These are phyloP conservation scores for Drosophila funebris DNA, from an alignment of 1,140 invertebrate genomes.

Conservation along the genomic window DNA sequence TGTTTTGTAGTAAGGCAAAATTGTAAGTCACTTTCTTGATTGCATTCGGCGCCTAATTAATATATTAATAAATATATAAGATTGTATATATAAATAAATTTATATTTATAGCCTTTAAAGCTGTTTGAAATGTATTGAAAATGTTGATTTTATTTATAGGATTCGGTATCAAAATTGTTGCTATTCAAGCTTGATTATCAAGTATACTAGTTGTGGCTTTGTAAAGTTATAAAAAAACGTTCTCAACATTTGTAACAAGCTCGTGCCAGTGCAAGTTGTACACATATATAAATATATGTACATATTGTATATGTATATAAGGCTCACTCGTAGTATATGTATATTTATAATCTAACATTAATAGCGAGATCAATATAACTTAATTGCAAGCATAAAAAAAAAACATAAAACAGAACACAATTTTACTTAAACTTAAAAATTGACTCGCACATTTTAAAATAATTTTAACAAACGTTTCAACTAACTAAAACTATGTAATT, in stretches of 20 bases:
- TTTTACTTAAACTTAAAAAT: slow-evolving; percentile 26
- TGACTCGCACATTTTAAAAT: background rate
- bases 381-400: slow-evolving; percentile 17
- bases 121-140: slow-evolving; percentile 60
- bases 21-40: slow-evolving; percentile 73
- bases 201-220: slow-evolving; percentile 32
- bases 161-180: slow-evolving; percentile 55
- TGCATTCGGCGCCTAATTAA: slow-evolving; percentile 62
- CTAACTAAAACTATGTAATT: slow-evolving; percentile 46
- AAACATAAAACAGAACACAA: slow-evolving; percentile 4
- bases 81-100: slow-evolving; percentile 41
- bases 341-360: slow-evolving; percentile 29
- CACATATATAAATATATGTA: slow-evolving; percentile 21
- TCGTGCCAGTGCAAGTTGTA: slow-evolving; percentile 47
- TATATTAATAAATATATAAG: slow-evolving; percentile 15
- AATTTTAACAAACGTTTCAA: slow-evolving; percentile 25
- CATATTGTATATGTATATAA: slow-evolving; percentile 26
- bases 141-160: slow-evolving; percentile 26
- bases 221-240: slow-evolving; percentile 56
- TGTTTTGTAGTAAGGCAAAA: slow-evolving; percentile 62
- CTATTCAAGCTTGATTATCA: slow-evolving; percentile 37
- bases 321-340: slow-evolving; percentile 60
- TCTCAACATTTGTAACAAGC: slow-evolving; percentile 41
- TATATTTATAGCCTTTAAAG: slow-evolving; percentile 48
- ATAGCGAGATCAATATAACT: slow-evolving; percentile 49